phyloP scores from a whole-genome alignment of 2,888 invertebrate species.

The Itoplectis maculator region DNA sequence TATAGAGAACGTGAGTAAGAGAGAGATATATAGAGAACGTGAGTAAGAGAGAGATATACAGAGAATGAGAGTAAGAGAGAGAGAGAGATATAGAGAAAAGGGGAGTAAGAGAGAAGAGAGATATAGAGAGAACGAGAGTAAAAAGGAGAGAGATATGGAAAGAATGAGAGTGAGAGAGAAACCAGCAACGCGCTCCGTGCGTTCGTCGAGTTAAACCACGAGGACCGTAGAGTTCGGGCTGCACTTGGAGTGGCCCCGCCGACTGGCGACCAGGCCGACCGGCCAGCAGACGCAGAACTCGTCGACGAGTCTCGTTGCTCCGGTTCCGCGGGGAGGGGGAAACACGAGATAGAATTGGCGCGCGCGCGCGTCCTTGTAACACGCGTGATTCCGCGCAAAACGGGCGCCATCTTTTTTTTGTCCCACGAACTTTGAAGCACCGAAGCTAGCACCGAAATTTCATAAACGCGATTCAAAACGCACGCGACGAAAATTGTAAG shows the following conservation, averaged over 20 bases:
- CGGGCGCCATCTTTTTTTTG: slow-evolving; percentile 63
- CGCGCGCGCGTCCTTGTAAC: slow-evolving; percentile 56
- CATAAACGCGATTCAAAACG: too few relatives aligned
- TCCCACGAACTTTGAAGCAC: background rate
- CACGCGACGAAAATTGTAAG: too few relatives aligned
- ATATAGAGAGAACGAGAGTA: too few relatives aligned
- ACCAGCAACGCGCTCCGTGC: background rate
- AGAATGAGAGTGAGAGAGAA: background rate
- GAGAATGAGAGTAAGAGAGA: too few relatives aligned
- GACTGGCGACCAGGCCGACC: slow-evolving; percentile 25
- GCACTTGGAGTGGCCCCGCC: slow-evolving; percentile 23
- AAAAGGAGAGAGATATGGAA: too few relatives aligned
- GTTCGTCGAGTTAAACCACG: slow-evolving; percentile 22
- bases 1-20: too few relatives aligned
- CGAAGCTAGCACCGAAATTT: background rate
- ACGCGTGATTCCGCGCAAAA: slow-evolving; percentile 45
- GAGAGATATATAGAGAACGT: too few relatives aligned
- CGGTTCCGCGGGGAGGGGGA: slow-evolving; percentile 15
- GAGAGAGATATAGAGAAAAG: too few relatives aligned
- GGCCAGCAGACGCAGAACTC: slow-evolving; percentile 33
- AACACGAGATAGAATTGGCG: slow-evolving; percentile 45
- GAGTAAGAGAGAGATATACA: too few relatives aligned
- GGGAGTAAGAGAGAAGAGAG: too few relatives aligned
- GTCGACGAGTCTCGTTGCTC: slow-evolving; percentile 24
- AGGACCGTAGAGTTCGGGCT: background rate